phyloP scores from a whole-genome alignment of 1,140 invertebrate species.

The Caenorhabditis tropicalis region DNA sequence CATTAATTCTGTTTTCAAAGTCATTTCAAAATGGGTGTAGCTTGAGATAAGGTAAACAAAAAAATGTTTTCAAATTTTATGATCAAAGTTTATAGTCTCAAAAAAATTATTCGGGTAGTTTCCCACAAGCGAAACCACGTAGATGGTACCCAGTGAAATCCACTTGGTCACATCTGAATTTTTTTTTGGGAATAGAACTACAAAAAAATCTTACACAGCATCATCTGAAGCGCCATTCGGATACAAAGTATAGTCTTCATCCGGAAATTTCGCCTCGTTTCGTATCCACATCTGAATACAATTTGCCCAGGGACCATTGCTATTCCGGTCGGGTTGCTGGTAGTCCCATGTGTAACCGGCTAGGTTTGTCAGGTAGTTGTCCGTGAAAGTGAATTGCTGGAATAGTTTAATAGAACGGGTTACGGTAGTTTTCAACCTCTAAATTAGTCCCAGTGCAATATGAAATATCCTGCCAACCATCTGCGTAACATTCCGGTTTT shows the following conservation, averaged over 20 bases:
- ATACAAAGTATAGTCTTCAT: neutral
- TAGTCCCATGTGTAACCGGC: neutral
- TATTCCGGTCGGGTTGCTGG: neutral
- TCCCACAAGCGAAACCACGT: slow-evolving; percentile 3
- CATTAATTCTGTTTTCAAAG: too few species aligned
- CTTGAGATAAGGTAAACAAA: too few species aligned
- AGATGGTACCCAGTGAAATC: neutral
- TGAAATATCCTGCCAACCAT: neutral
- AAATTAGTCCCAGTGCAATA: neutral
- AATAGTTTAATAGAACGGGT: too few species aligned
- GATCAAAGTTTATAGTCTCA: too few species aligned
- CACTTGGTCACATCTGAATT: neutral
- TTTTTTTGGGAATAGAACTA: too few species aligned
- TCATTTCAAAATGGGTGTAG: too few species aligned
- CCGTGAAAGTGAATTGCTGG: neutral
- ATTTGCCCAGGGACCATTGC: neutral
- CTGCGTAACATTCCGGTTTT: neutral
- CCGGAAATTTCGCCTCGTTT: neutral
- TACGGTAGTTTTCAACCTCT: too few species aligned
- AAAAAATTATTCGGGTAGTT: neutral
- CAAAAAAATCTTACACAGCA: neutral
- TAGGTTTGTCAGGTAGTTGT: neutral
- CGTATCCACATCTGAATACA: neutral
- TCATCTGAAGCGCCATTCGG: neutral
- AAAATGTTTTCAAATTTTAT: too few species aligned